phyloP scores from a whole-genome alignment of 2,113 vertebrate species.

The Lontra canadensis region DNA sequence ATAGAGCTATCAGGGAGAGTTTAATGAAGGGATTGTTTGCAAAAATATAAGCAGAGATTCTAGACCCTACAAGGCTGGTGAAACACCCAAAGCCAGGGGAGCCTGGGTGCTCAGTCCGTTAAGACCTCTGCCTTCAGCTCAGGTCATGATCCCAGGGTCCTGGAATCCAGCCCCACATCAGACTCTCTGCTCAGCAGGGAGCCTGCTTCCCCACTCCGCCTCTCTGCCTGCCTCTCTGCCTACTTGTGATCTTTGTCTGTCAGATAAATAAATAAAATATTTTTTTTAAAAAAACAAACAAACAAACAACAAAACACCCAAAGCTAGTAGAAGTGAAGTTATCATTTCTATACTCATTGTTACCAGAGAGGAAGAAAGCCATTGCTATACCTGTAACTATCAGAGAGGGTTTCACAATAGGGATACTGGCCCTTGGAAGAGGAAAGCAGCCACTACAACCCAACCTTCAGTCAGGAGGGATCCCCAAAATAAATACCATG shows the following conservation, averaged over 20 bases:
- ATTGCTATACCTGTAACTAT: fast-evolving
- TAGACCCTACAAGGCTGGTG: background rate
- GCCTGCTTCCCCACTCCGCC: no score
- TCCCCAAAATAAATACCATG: background rate
- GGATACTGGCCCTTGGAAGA: background rate
- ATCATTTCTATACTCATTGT: background rate
- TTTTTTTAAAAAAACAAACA: no score
- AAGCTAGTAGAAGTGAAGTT: background rate
- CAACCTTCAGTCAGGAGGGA: background rate
- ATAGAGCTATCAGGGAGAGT: fast-evolving
- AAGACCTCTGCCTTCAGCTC: no score
- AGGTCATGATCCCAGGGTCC: no score
- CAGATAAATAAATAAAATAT: no score
- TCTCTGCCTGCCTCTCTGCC: no score
- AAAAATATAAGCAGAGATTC: background rate
- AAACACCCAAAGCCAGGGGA: background rate
- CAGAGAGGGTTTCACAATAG: background rate
- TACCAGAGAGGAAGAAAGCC: background rate
- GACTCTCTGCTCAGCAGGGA: no score
- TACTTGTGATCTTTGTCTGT: no score
- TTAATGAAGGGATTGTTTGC: background rate
- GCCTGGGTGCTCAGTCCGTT: no score
- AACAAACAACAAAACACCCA: no score
- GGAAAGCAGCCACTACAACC: background rate
- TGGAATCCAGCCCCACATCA: no score